A percentile compares a stretch with the other conserved stretches of the same genome.
Evolutionary conservation across 2,797 vertebrate genomes (phyloP).

Genomic region (Taenioides sp.): DNA sequence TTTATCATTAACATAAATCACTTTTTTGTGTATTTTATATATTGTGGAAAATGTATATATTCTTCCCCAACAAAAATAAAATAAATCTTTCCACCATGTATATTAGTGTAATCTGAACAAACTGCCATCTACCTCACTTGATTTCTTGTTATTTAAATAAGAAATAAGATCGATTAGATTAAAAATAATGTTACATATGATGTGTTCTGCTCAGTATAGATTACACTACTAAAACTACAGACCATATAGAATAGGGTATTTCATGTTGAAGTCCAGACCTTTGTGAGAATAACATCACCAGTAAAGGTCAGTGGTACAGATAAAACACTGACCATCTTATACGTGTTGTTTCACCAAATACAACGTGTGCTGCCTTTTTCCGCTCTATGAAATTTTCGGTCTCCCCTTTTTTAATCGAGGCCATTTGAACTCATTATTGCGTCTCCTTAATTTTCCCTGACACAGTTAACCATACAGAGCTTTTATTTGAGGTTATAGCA

Average conservation of each 20-base stretch:
- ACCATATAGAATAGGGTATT: no score
- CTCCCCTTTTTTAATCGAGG: conserved; percentile 4
- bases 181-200: no score
- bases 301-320: no score
- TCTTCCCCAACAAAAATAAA: no score
- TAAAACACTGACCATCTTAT: background rate
- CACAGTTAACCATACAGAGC: conserved; percentile 54
- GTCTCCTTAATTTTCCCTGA: conserved; percentile 53
- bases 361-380: background rate
- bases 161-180: no score
- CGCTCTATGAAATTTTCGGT: conserved; percentile 4
- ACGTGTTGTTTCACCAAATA: background rate
- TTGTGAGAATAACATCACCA: background rate
- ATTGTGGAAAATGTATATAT: no score
- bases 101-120: background rate
- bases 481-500: conserved; percentile 51
- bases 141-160: no score
- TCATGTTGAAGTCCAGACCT: background rate
- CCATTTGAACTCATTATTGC: conserved; percentile 40
- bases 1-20: background rate
- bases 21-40: background rate
- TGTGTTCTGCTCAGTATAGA: no score
- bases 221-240: no score
- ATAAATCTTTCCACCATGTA: background rate
- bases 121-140: background rate